Conservation (phyloP, 2,113 vertebrate genomes). For the Lichenostomus cassidix region DNA sequence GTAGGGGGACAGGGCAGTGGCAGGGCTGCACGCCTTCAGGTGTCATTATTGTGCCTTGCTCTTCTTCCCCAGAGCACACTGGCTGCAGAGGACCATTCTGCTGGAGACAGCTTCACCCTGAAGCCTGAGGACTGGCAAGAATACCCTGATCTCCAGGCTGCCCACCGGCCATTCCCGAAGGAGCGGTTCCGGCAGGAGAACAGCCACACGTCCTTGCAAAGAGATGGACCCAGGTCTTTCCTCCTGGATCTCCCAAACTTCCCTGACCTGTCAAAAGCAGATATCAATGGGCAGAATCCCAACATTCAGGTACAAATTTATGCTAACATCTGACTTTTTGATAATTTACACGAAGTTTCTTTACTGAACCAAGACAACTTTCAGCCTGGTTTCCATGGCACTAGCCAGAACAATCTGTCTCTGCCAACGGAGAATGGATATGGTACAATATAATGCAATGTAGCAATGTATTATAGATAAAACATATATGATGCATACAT, state of each 20-base stretch:
- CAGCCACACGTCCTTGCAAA: slow-evolving; percentile 78
- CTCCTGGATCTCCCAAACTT: slow-evolving; percentile 94
- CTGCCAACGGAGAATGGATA: not conserved
- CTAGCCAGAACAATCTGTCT: not conserved
- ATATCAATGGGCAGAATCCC: slow-evolving; percentile 95
- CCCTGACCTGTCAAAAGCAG: slow-evolving; percentile 94
- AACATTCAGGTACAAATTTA: slow-evolving; percentile 90
- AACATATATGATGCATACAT: not conserved
- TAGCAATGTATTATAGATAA: too few relatives aligned
- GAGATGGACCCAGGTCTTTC: slow-evolving; percentile 88
- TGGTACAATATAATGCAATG: too few relatives aligned
- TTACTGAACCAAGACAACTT: not conserved
- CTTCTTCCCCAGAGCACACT: slow-evolving; percentile 75
- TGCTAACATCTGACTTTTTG: not conserved
- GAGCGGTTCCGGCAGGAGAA: slow-evolving; percentile 76
- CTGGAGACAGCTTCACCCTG: slow-evolving; percentile 71
- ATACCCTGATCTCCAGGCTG: slow-evolving; percentile 74
- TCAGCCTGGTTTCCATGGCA: not conserved
- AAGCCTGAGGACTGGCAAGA: slow-evolving; percentile 71
- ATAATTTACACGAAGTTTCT: not conserved
- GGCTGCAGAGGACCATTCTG: slow-evolving; percentile 73
- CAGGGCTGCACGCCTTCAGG: not conserved
- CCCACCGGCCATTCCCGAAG: slow-evolving; percentile 77
- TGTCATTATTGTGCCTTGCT: not conserved
- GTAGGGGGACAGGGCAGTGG: accelerated